Evolutionary conservation across 2,797 vertebrate genomes (phyloP).

Genomic region (Pygocentrus nattereri): DNA sequence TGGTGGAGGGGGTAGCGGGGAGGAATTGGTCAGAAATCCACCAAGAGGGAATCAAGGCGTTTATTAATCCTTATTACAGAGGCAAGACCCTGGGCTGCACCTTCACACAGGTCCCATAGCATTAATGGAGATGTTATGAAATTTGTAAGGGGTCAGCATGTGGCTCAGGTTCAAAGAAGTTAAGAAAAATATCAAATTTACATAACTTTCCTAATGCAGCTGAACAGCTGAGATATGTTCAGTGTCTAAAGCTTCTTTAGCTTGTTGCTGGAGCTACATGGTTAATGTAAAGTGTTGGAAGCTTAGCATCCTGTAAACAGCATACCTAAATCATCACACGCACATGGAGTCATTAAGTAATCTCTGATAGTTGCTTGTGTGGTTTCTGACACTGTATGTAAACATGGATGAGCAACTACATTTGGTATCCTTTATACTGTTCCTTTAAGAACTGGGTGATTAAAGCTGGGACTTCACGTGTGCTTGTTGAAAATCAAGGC

Average conservation of each 20-base stretch:
- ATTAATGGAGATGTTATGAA: constrained; percentile 17
- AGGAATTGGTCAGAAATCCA: constrained; percentile 79
- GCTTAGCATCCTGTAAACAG: too few relatives aligned
- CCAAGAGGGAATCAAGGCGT: constrained; percentile 77
- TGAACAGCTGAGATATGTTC: neutral
- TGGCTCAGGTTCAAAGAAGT: neutral
- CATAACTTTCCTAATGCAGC: neutral
- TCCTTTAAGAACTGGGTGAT: too few relatives aligned
- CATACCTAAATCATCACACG: too few relatives aligned
- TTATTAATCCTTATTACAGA: constrained; percentile 74
- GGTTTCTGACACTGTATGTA: too few relatives aligned
- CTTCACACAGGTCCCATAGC: constrained; percentile 4
- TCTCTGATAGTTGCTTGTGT: too few relatives aligned
- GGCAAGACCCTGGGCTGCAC: constrained; percentile 10
- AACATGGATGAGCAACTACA: too few relatives aligned
- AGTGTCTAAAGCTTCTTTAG: neutral
- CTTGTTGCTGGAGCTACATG: too few relatives aligned
- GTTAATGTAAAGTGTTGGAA: too few relatives aligned
- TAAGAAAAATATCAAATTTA: neutral
- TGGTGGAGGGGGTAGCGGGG: constrained; percentile 75
- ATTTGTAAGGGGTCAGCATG: neutral
- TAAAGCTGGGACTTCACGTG: too few relatives aligned
- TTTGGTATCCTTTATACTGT: too few relatives aligned
- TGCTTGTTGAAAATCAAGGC: too few relatives aligned
- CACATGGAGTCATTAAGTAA: too few relatives aligned